Conservation (phyloP, 2,797 vertebrate genomes). For the Balearica regulorum region DNA sequence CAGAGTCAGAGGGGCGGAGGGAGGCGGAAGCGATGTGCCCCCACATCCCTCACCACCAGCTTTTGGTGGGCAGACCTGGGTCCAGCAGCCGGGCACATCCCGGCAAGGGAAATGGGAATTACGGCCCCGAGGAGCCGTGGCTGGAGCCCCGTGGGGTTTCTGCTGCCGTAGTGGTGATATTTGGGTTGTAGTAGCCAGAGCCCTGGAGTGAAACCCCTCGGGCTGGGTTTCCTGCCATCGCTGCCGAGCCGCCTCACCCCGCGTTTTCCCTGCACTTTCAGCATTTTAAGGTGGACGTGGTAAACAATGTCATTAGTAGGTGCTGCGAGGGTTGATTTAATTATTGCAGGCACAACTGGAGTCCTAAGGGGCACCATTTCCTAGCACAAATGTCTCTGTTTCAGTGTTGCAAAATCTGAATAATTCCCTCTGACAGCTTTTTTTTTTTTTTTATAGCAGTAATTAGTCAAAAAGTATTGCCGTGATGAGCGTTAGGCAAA, state of each 20-base stretch:
- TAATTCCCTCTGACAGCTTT: conserved; percentile 6
- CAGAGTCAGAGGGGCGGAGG: not conserved
- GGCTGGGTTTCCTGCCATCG: not conserved
- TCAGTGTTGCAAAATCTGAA: not conserved
- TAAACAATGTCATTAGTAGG: not conserved
- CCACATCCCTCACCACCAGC: not conserved
- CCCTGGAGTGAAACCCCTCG: not conserved
- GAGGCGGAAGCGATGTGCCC: not conserved
- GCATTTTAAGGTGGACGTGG: not conserved
- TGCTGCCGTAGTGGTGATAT: not conserved
- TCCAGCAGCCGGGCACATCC: too few relatives aligned
- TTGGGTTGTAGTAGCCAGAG: not conserved
- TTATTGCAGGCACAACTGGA: not conserved
- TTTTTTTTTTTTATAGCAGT: conserved; percentile 30
- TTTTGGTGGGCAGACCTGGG: not conserved
- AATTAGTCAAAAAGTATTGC: not conserved
- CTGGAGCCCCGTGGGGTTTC: not conserved
- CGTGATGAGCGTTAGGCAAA: not conserved
- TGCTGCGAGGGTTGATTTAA: not conserved
- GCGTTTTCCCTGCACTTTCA: fast-evolving
- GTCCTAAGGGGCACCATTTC: not conserved
- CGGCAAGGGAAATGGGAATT: not conserved
- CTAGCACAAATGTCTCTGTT: not conserved
- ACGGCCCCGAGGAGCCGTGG: too few relatives aligned
- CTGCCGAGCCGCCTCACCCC: fast-evolving